Evolutionary conservation across 2,797 vertebrate species (phyloP).

Genomic region (Dendrocincla fuliginosa): DNA sequence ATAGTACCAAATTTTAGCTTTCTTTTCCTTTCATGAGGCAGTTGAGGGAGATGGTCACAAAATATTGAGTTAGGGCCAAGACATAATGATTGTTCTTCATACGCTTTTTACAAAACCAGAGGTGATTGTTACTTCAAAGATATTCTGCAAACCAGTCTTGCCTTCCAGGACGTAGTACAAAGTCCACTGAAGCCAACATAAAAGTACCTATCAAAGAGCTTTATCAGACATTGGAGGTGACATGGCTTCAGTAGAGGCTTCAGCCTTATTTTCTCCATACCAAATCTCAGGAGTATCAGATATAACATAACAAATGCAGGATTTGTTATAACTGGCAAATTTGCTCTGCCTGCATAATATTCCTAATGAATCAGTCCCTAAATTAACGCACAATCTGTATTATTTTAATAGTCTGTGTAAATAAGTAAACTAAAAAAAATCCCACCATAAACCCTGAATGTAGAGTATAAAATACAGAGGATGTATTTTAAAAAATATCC

Average conservation of each 20-base stretch:
- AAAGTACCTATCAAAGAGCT: not conserved
- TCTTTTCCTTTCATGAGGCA: not conserved
- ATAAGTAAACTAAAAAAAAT: not conserved
- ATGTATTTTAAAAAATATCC: constrained; percentile 13
- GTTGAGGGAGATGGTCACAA: not conserved
- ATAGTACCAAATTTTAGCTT: not conserved
- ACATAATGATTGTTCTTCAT: not conserved
- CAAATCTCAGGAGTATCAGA: constrained; percentile 19
- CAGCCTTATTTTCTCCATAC: constrained; percentile 40
- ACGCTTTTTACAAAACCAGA: not conserved
- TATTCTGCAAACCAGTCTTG: not conserved
- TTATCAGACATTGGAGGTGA: not conserved
- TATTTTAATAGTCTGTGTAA: constrained; percentile 28
- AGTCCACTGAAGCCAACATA: not conserved
- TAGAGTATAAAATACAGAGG: not conserved
- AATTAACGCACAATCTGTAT: constrained; percentile 32
- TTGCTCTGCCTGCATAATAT: not conserved
- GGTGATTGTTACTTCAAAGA: not conserved
- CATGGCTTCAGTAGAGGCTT: not conserved
- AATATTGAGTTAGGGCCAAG: not conserved
- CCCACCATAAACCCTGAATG: constrained; percentile 22
- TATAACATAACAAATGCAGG: not conserved
- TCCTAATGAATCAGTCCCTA: constrained; percentile 9
- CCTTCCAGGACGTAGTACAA: not conserved
- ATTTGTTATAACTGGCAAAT: not conserved